Conservation (phyloP, 2,797 vertebrate genomes). For the Holocentrus rufus region DNA sequence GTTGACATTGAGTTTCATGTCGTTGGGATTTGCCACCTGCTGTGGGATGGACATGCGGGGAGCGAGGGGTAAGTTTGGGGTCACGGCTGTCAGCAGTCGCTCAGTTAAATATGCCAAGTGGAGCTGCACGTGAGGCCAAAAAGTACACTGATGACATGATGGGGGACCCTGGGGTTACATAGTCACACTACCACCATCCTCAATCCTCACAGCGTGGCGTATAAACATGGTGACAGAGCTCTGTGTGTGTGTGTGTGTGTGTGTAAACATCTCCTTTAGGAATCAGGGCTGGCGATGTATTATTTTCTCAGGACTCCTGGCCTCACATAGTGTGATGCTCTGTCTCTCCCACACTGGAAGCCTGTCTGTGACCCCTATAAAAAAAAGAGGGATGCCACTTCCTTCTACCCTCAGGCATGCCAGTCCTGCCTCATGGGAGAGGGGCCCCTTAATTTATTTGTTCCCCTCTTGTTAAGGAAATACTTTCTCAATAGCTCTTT, state of each 20-base stretch:
- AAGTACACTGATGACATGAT: slow-evolving; percentile 67
- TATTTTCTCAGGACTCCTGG: slow-evolving; percentile 58
- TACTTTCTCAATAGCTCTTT: slow-evolving; percentile 81
- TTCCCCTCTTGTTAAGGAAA: slow-evolving; percentile 81
- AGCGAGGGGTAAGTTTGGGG: slow-evolving; percentile 70
- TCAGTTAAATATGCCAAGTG: slow-evolving; percentile 66
- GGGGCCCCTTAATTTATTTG: slow-evolving; percentile 80
- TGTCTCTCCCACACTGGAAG: slow-evolving; percentile 57
- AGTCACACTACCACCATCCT: slow-evolving; percentile 63
- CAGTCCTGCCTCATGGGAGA: slow-evolving; percentile 66
- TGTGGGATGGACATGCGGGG: slow-evolving; percentile 58
- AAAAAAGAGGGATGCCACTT: slow-evolving; percentile 75
- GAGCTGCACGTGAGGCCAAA: slow-evolving; percentile 62
- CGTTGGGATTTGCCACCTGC: slow-evolving; percentile 72
- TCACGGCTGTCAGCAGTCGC: slow-evolving; percentile 75
- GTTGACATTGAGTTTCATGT: neutral
- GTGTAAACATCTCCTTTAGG: slow-evolving; percentile 47
- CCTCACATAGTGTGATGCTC: slow-evolving; percentile 43
- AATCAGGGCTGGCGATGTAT: neutral
- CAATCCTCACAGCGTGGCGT: slow-evolving; percentile 39
- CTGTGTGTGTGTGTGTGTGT: slow-evolving; percentile 32
- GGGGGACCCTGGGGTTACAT: slow-evolving; percentile 50
- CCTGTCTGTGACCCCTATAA: slow-evolving; percentile 57
- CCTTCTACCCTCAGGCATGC: slow-evolving; percentile 70
- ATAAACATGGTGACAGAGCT: slow-evolving; percentile 27